Evolutionary conservation across 1,140 invertebrate genomes (phyloP), one percentile per base, ranked within the genome.

Genomic region (Tetragnatha versicolor): DNA sequence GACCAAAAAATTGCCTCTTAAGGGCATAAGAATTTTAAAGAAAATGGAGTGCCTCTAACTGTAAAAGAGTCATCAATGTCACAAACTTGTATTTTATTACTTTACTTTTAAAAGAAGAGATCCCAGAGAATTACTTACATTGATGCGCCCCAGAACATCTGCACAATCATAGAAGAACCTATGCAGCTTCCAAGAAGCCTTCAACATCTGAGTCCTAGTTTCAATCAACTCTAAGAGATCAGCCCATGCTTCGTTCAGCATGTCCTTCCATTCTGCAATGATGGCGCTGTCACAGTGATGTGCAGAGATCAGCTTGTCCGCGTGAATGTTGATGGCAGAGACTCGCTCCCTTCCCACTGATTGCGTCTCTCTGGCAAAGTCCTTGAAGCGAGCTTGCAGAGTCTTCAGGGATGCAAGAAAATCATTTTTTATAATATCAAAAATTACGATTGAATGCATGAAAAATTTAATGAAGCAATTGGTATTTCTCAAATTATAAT

Each of bases 81-180:
- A n/a, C n/a, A n/a, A n/a, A n/a, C n/a, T n/a, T n/a, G n/a, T n/a
- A n/a, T n/a, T n/a, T n/a, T n/a, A n/a, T n/a, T n/a, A n/a, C n/a
- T n/a, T n/a, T n/a, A n/a, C n/a, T n/a, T n/a, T n/a, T n/a, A n/a
- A n/a, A n/a, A n/a, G n/a, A n/a, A n/a, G n/a, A n/a, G n/a, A n/a
- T n/a, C n/a, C n/a, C n/a, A n/a, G n/a, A n/a, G 37, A 33, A 33
- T 39, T 51, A 63, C 55, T 70, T 63, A 79, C 77, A 39, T 94
- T 87, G 81, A 98, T 97, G 79, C 96, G 90, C 29, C 94, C 92
- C 39, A 99, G 87, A 37, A 97, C 94, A 85, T 99, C 98, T 88
- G 98, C 98, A 89, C 97, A 99, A 87, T 99, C 98, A 86, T 98
- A 95, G 93, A 98, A 98, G 92, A 98, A 99, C 88, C 98, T 99